Conservation (phyloP, 2,113 vertebrate species). For the Silurus meridionalis region DNA sequence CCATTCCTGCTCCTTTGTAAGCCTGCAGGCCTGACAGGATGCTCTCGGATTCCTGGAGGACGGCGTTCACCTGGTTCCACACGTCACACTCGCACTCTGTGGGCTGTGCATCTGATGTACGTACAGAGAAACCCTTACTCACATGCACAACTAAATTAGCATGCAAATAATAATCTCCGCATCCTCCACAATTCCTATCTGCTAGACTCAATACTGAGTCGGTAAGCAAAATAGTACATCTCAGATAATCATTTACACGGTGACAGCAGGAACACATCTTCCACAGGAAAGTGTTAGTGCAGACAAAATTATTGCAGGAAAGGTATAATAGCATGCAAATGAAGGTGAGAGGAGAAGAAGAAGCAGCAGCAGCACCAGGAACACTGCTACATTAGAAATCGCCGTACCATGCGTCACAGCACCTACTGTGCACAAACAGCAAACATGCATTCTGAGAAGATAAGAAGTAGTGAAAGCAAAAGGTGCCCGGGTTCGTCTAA, state of each 20-base stretch:
- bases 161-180: not conserved
- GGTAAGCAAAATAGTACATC: not conserved
- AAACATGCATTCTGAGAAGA: too few species aligned
- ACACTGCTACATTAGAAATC: not conserved
- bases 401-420: not conserved
- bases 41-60: slow-evolving; percentile 94
- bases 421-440: not conserved
- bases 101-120: slow-evolving; percentile 88
- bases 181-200: not conserved
- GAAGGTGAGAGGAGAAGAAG: not conserved
- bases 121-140: slow-evolving; percentile 38
- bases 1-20: slow-evolving; percentile 95
- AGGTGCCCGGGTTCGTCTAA: too few species aligned
- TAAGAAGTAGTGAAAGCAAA: too few species aligned
- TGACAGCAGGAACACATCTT: slow-evolving; percentile 4
- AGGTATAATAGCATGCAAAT: slow-evolving; percentile 6
- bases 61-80: slow-evolving; percentile 96
- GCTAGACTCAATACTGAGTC: not conserved
- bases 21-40: slow-evolving; percentile 91
- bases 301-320: not conserved
- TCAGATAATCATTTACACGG: not conserved
- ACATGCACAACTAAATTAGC: not conserved
- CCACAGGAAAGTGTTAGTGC: not conserved
- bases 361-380: not conserved
- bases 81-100: slow-evolving; percentile 91